Base-by-base conservation (phyloP, 1,140 invertebrate species). In the Heliconius nattereri region DNA sequence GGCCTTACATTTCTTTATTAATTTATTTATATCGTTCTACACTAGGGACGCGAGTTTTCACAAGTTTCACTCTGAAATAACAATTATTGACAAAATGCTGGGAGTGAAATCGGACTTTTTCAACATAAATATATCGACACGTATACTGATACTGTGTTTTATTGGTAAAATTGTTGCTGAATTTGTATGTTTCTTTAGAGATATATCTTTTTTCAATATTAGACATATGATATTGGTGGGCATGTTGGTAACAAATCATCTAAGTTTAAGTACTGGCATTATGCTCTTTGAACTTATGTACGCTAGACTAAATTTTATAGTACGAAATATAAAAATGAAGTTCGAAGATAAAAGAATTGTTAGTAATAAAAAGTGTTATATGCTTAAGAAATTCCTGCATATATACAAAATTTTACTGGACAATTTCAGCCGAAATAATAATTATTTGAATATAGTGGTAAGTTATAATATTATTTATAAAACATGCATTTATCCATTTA, bases 341-440 rank as follows among this genome's bases (percentile, higher is more conserved):
- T 72, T 72, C 19, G 37, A 72, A 40, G 71, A 72, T 40, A 72
- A 72, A 72, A 72, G 32, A 72, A 20, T 72, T 37, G 32, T 11
- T 16, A 9, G 3, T 29, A 66, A 29, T 26, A 37, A 49, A n/a
- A 76, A 76, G 23, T 1, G 23, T n/a, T 5, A n/a, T 23, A 40
- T 23, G 37, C 37, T 76, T 11, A 66, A 76, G 16, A 29, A 76
- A 26, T 76, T 66, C 60, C 13, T 76, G 35, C 54, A 76, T 37
- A n/a, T 66, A 19, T 76, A 76, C 23, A 76, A 76, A 40, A 76
- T 66, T 66, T 60, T 76, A 76, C 26, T 76, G 32, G 20, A 76
- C 7, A 35, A 26, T 35, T 37, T 76, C 20, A 60, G 54, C 8
- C 37, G 26, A 40, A 23, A 54, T 7, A 76, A 76, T 37, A 70